A percentile compares a stretch with the other conserved stretches of the same genome.
These are phyloP conservation scores for Cavia porcellus DNA, from an alignment of 2,113 vertebrate species.

Conservation along the genomic window DNA sequence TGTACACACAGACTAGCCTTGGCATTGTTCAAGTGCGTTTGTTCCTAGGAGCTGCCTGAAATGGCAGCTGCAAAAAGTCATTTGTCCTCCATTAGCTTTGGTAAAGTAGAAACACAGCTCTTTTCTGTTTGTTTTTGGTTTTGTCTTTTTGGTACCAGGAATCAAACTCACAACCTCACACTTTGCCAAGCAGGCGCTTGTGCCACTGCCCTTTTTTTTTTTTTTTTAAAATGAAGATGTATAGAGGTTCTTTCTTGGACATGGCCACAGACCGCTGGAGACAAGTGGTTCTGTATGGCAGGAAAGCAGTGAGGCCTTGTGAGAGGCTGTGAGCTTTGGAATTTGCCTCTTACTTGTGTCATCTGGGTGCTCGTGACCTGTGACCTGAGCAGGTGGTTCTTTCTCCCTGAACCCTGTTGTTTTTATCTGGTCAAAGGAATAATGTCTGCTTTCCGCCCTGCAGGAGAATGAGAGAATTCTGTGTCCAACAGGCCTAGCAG, in stretches of 20 bases:
- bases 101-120: neutral
- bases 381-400: neutral
- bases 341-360: neutral
- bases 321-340: neutral
- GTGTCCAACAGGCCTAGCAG: neutral
- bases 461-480: neutral
- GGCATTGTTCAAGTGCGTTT: neutral
- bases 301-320: neutral
- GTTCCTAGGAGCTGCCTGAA: slow-evolving; percentile 25
- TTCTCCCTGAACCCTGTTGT: neutral
- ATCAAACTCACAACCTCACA: too few species aligned
- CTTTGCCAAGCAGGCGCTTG: too few species aligned
- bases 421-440: slow-evolving; percentile 5
- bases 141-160: neutral
- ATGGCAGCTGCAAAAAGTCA: neutral
- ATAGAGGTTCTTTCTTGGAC: neutral
- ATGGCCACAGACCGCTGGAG: neutral
- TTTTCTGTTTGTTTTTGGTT: neutral
- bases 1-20: neutral
- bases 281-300: neutral
- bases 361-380: neutral
- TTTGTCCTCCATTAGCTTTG: neutral
- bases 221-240: neutral
- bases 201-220: too few species aligned
- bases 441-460: neutral